Conservation (phyloP, 2,113 vertebrate genomes). For the Prinia subflava region DNA sequence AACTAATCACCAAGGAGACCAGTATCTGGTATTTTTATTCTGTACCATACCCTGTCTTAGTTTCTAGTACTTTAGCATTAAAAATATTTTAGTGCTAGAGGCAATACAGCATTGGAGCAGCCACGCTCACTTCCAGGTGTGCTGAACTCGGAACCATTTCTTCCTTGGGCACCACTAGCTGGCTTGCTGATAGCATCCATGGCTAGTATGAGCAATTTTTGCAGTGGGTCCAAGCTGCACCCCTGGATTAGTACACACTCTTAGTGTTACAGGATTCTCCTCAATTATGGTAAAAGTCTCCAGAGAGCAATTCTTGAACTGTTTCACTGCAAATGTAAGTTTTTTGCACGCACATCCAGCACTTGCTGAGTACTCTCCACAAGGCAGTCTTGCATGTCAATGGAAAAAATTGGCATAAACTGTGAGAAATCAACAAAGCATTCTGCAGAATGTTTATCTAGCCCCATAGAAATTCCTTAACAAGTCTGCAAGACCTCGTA, state of each 20-base stretch:
- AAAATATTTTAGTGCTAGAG: not conserved
- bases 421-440: not conserved
- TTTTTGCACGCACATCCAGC: not conserved
- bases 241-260: constrained; percentile 77
- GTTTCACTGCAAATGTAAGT: not conserved
- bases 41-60: not conserved
- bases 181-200: constrained; percentile 74
- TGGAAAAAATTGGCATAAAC: not conserved
- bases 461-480: constrained; percentile 5
- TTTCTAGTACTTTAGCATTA: not conserved
- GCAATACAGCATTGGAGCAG: not conserved
- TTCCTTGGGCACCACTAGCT: constrained; percentile 75
- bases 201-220: constrained; percentile 73
- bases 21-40: not conserved
- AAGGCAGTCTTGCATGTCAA: not conserved
- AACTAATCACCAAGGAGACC: not conserved
- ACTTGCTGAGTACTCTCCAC: not conserved
- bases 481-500: not conserved
- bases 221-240: constrained; percentile 81
- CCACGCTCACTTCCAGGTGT: constrained; percentile 60
- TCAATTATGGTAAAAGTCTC: constrained; percentile 75
- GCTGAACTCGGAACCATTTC: constrained; percentile 76
- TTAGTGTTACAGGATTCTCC: constrained; percentile 82
- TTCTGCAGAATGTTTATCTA: constrained; percentile 15
- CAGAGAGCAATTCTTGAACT: not conserved